phyloP scores from a whole-genome alignment of 30 jellyfish, hydroid and myxozoan species.

The Pelagia noctiluca region DNA sequence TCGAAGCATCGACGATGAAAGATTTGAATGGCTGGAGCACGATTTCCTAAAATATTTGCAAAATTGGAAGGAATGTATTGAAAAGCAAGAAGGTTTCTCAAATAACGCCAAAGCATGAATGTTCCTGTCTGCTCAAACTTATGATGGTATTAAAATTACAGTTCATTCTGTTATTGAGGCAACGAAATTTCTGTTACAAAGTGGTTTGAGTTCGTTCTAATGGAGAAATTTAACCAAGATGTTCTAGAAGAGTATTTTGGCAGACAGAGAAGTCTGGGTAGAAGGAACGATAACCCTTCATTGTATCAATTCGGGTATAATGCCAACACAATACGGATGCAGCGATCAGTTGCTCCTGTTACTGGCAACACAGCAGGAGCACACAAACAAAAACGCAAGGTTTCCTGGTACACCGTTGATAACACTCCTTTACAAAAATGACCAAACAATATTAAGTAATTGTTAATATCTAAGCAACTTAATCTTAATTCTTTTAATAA shows the following conservation, averaged over 20 bases:
- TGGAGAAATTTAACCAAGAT: constrained; percentile 54
- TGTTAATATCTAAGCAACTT: no score
- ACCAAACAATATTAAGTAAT: neutral
- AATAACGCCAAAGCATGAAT: constrained; percentile 25
- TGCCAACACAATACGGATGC: constrained; percentile 49
- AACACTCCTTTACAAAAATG: neutral
- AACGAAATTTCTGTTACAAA: constrained; percentile 35
- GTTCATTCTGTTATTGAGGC: constrained; percentile 69
- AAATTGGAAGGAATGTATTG: constrained; percentile 35
- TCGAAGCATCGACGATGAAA: constrained; percentile 29
- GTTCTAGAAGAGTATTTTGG: constrained; percentile 53
- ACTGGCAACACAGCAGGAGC: constrained; percentile 47
- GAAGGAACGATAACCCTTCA: constrained; percentile 57
- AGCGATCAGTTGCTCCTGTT: constrained; percentile 43
- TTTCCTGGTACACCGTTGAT: constrained; percentile 28
- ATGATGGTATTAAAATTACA: constrained; percentile 54
- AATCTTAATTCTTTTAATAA: no score
- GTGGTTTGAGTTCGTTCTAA: constrained; percentile 47
- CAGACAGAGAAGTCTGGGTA: constrained; percentile 55
- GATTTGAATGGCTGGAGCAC: constrained; percentile 43
- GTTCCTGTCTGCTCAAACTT: constrained; percentile 49
- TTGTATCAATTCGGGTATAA: constrained; percentile 42
- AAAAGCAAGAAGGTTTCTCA: constrained; percentile 24
- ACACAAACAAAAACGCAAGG: constrained; percentile 24
- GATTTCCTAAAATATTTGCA: constrained; percentile 11